Conservation (phyloP, 2,113 vertebrate genomes). For the Hemichromis elongatus region DNA sequence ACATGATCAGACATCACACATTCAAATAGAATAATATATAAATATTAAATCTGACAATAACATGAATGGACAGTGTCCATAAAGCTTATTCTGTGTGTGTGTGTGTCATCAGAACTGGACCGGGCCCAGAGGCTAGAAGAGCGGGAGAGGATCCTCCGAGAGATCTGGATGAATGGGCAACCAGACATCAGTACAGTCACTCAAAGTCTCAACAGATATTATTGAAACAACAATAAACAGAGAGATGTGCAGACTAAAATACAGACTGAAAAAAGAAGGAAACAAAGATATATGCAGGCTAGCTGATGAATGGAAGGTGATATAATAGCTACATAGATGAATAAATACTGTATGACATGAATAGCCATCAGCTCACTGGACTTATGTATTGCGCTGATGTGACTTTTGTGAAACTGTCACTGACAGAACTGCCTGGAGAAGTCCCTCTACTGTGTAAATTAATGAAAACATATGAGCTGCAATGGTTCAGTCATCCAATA, state of each 20-base stretch:
- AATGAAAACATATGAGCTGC: neutral
- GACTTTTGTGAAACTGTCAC: neutral
- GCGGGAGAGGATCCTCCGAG: conserved; percentile 83
- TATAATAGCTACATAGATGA: neutral
- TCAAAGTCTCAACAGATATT: conserved; percentile 86
- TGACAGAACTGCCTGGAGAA: neutral
- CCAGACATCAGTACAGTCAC: conserved; percentile 82
- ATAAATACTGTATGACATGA: neutral
- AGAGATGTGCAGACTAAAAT: neutral
- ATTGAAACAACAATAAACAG: conserved; percentile 53
- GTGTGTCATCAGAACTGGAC: conserved; percentile 75
- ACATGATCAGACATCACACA: neutral
- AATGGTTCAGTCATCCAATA: neutral
- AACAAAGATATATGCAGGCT: neutral
- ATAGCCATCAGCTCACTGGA: neutral
- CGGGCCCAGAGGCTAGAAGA: conserved; percentile 83
- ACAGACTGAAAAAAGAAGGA: neutral
- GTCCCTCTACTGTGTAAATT: neutral
- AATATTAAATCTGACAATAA: neutral
- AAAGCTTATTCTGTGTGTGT: neutral
- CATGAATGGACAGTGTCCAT: neutral
- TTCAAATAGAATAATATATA: neutral
- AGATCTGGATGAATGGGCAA: conserved; percentile 92
- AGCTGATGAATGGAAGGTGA: neutral
- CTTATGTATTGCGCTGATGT: neutral